Evolutionary conservation across 2,888 invertebrate species (phyloP).

Genomic region (Drosophila quinaria): DNA sequence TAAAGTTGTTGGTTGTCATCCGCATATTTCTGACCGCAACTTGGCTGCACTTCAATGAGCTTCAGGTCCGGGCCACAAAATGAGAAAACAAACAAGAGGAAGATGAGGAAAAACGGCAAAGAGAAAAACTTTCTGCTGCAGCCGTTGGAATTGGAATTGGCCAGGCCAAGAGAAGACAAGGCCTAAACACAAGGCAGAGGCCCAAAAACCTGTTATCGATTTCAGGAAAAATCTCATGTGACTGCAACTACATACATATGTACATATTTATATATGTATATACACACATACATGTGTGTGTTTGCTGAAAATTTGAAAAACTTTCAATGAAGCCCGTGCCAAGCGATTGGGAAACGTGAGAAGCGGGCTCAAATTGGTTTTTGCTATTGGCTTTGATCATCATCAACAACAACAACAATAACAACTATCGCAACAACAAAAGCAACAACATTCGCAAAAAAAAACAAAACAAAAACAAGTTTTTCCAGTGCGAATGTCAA

Average conservation of each 20-base stretch:
- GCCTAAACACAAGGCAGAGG: conserved; percentile 25
- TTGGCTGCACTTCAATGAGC: conserved; percentile 64
- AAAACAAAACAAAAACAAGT: conserved; percentile 58
- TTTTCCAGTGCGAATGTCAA: conserved; percentile 73
- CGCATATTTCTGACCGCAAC: conserved; percentile 63
- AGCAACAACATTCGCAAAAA: conserved; percentile 12
- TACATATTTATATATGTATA: not conserved
- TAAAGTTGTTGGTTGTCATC: conserved; percentile 48
- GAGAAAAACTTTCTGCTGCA: conserved; percentile 61
- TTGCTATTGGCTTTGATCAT: conserved; percentile 64
- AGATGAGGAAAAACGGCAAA: conserved; percentile 30
- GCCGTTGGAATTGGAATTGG: conserved; percentile 52
- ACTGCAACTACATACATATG: conserved; percentile 29
- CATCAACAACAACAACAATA: conserved; percentile 25
- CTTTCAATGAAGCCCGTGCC: conserved; percentile 66
- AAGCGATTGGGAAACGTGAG: conserved; percentile 68
- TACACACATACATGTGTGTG: conserved; percentile 6
- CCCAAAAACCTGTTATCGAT: conserved; percentile 74
- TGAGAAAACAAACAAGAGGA: not conserved
- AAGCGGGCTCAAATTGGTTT: conserved; percentile 59
- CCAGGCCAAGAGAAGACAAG: conserved; percentile 37
- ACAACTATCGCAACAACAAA: conserved; percentile 5
- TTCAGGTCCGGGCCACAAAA: conserved; percentile 23
- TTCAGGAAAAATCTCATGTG: conserved; percentile 68
- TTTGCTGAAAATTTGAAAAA: conserved; percentile 64